A percentile compares a stretch with the other conserved stretches of the same genome.
phyloP scores from a whole-genome alignment of 92 coral and sea anemone genomes.

The Palythoa grandiflora region DNA sequence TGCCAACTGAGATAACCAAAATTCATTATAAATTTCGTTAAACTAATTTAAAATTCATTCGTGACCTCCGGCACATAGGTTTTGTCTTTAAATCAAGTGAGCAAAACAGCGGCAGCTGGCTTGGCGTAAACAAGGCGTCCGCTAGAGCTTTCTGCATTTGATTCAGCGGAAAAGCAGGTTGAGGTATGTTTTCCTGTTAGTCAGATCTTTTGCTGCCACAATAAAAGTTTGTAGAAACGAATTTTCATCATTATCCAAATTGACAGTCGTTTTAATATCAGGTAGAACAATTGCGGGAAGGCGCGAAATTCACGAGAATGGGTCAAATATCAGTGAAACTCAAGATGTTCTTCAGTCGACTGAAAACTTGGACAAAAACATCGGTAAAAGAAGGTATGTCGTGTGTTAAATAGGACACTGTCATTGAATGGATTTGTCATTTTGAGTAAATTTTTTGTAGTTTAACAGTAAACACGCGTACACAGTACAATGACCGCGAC shows the following conservation, averaged over 20 bases:
- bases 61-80: too few species aligned
- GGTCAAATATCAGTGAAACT: constrained; percentile 29
- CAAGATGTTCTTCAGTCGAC: not conserved
- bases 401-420: not conserved
- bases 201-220: not conserved
- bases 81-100: too few species aligned
- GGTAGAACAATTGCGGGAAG: too few species aligned
- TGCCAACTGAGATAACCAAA: too few species aligned
- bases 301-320: not conserved
- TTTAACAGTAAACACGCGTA: too few species aligned
- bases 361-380: not conserved
- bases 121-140: too few species aligned
- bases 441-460: not conserved
- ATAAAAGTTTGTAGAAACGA: not conserved
- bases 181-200: not conserved
- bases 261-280: too few species aligned
- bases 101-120: too few species aligned
- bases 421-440: not conserved
- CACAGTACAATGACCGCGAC: too few species aligned
- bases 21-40: too few species aligned
- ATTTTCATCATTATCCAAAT: not conserved
- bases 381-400: constrained; percentile 11
- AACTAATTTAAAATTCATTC: too few species aligned
- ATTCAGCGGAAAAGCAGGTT: not conserved
- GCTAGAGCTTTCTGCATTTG: not conserved